Conservation (phyloP, 2,113 vertebrate genomes). For the Trinectes maculatus region DNA sequence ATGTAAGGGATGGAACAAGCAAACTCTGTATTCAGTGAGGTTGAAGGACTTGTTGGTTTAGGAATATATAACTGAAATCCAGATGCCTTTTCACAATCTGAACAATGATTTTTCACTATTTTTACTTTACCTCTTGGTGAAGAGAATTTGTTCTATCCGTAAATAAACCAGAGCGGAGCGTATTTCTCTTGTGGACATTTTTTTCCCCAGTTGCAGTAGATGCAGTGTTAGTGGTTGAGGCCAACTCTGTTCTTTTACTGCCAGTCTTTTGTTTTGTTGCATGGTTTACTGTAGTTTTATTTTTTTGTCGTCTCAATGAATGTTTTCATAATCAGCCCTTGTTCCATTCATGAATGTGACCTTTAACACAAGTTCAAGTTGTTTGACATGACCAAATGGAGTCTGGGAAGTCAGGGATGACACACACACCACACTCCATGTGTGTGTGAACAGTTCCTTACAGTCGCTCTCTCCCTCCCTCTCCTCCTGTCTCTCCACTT, state of each 20-base stretch:
- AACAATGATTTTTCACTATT: no score
- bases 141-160: neutral
- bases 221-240: neutral
- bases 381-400: constrained; percentile 12
- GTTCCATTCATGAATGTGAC: constrained; percentile 2
- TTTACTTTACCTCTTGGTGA: neutral
- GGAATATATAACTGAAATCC: no score
- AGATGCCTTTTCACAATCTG: no score
- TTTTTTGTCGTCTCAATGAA: neutral
- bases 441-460: constrained; percentile 17
- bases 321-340: neutral
- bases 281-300: neutral
- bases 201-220: neutral
- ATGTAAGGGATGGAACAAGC: no score
- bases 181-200: neutral
- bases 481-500: neutral
- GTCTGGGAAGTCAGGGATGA: neutral
- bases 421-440: neutral
- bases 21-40: no score
- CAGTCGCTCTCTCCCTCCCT: neutral
- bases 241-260: no score
- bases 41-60: no score
- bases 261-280: neutral
- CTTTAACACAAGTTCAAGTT: constrained; percentile 17
- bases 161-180: neutral